Conservation (phyloP, 92 coral and sea anemone genomes). For the Zoanthus solanderi region DNA sequence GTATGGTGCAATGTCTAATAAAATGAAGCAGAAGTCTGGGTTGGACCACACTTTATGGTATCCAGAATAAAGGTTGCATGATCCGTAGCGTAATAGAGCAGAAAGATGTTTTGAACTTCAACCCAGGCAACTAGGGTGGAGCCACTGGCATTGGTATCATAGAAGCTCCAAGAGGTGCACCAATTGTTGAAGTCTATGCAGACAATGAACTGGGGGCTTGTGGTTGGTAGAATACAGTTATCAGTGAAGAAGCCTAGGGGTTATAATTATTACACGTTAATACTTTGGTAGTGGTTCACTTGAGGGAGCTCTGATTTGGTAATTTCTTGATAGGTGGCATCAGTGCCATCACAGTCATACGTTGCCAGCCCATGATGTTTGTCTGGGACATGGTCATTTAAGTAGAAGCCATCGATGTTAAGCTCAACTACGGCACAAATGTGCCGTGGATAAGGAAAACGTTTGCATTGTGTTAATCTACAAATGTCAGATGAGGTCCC, state of each 20-base stretch:
- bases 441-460: constrained; percentile 4
- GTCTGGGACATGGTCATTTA: neutral
- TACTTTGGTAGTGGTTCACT: neutral
- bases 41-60: no score
- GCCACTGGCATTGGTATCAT: no score
- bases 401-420: neutral
- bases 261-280: no score
- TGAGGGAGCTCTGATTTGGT: neutral
- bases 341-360: neutral
- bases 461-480: constrained; percentile 7
- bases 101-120: no score
- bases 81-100: no score
- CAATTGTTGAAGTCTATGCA: neutral
- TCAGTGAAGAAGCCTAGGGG: neutral
- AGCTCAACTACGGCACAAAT: neutral
- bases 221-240: neutral
- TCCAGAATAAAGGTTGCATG: no score
- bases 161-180: neutral
- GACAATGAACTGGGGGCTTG: neutral
- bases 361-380: neutral
- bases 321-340: neutral
- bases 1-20: no score
- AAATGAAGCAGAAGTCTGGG: no score
- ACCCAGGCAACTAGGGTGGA: no score
- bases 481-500: constrained; percentile 11